Conservation (phyloP, 2,797 vertebrate genomes). For the Oophaga sylvatica region DNA sequence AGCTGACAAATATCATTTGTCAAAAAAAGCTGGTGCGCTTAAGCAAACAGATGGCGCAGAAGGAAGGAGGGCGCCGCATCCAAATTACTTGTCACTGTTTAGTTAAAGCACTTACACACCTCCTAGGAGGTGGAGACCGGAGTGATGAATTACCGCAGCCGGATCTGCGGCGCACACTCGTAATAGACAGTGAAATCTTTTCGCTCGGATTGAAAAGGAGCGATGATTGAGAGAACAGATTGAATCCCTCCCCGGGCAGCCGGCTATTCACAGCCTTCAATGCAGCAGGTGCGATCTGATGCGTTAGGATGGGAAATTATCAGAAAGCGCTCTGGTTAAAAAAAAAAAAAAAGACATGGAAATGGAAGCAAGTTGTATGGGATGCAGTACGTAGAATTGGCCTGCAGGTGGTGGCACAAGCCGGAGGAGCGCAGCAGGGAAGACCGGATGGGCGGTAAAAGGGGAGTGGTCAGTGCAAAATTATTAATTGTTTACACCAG, state of each 20-base stretch:
- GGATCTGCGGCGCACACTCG: not conserved
- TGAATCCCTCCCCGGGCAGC: not conserved
- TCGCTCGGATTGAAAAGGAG: not conserved
- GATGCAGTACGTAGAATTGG: constrained; percentile 4
- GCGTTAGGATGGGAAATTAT: not conserved
- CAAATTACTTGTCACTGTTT: constrained; percentile 33
- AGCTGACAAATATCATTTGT: constrained; percentile 23
- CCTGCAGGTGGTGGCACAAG: not conserved
- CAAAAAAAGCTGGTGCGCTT: not conserved
- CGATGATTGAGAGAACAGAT: not conserved
- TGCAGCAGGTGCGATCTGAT: not conserved
- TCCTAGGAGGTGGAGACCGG: constrained; percentile 36
- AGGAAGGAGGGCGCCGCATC: constrained; percentile 25
- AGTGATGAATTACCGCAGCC: constrained; percentile 15
- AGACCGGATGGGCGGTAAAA: no score
- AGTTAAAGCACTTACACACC: constrained; percentile 35
- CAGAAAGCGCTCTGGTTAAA: not conserved
- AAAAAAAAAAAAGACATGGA: not conserved
- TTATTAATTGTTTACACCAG: no score
- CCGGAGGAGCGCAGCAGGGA: no score
- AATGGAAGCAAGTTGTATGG: not conserved
- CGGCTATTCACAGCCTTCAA: constrained; percentile 3
- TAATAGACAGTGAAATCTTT: constrained; percentile 14
- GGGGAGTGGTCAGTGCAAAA: no score
- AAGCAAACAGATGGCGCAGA: constrained; percentile 33